Evolutionary conservation across 2,113 vertebrate genomes (phyloP).

Genomic region (Pseudopodoces humilis): DNA sequence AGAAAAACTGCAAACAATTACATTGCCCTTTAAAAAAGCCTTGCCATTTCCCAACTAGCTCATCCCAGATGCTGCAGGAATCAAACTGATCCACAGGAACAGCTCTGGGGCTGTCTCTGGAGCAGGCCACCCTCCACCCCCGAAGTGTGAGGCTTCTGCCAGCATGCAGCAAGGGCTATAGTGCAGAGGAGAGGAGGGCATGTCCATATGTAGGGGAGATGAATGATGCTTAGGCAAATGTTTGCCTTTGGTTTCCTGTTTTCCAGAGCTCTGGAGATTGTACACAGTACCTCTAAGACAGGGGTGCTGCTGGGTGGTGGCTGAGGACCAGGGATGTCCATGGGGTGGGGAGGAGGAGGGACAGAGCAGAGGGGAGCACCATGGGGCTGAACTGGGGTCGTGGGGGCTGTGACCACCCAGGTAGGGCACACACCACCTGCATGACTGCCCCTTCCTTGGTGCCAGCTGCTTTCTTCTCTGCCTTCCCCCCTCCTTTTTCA

Average conservation of each 20-base stretch:
- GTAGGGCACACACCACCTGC: rapidly evolving
- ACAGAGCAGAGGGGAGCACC: background rate
- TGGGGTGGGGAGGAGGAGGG: background rate
- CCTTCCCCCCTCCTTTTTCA: background rate
- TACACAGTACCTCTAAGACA: background rate
- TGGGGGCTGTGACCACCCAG: rapidly evolving
- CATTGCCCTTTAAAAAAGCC: background rate
- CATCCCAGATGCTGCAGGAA: background rate
- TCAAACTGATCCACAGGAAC: background rate
- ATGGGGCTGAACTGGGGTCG: background rate
- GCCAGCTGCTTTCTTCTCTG: background rate
- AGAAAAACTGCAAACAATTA: background rate
- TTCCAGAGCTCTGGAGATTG: background rate
- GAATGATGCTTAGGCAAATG: background rate
- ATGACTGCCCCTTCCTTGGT: rapidly evolving
- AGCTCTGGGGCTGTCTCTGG: background rate
- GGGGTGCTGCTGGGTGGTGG: background rate
- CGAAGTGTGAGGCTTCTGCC: background rate
- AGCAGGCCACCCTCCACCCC: background rate
- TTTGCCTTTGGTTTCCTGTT: background rate
- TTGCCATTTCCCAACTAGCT: background rate
- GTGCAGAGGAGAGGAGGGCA: background rate
- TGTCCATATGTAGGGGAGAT: rapidly evolving
- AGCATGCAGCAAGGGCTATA: background rate
- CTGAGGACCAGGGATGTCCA: rapidly evolving